A percentile compares a stretch with the other conserved stretches of the same genome.
These are phyloP conservation scores for Diorhabda sublineata DNA, from an alignment of 1,140 invertebrate genomes.

Conservation along the genomic window DNA sequence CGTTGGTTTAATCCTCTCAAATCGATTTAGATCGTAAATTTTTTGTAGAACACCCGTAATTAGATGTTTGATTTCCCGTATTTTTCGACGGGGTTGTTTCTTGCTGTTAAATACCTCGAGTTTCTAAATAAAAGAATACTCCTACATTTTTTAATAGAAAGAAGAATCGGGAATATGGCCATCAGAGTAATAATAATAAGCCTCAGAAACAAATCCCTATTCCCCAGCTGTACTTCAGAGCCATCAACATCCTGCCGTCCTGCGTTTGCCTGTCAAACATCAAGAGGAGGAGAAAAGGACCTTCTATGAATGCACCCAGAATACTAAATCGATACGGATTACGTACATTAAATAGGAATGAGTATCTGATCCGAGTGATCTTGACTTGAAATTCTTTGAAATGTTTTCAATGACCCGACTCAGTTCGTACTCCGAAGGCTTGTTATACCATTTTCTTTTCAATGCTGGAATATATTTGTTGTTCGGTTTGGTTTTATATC, in stretches of 20 bases:
- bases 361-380: slow-evolving; percentile 8
- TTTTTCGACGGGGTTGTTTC: too few species aligned
- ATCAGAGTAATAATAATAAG: neutral
- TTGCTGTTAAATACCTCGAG: too few species aligned
- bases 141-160: too few species aligned
- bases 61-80: too few species aligned
- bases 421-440: neutral
- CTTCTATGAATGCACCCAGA: slow-evolving; percentile 5
- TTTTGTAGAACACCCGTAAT: too few species aligned
- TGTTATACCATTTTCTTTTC: neutral
- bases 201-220: slow-evolving; percentile 13
- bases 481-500: too few species aligned
- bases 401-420: slow-evolving; percentile 7
- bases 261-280: slow-evolving; percentile 12
- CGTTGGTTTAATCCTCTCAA: too few species aligned
- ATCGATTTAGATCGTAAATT: too few species aligned
- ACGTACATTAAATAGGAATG: slow-evolving; percentile 15
- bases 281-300: slow-evolving; percentile 2
- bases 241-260: slow-evolving; percentile 10
- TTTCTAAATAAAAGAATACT: too few species aligned
- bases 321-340: slow-evolving; percentile 11
- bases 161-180: neutral
- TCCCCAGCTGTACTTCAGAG: neutral
- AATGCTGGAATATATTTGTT: neutral
- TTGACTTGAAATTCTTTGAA: slow-evolving; percentile 13